phyloP scores from a whole-genome alignment of 30 jellyfish, hydroid and myxozoan species.

The Aurelia aurita region DNA sequence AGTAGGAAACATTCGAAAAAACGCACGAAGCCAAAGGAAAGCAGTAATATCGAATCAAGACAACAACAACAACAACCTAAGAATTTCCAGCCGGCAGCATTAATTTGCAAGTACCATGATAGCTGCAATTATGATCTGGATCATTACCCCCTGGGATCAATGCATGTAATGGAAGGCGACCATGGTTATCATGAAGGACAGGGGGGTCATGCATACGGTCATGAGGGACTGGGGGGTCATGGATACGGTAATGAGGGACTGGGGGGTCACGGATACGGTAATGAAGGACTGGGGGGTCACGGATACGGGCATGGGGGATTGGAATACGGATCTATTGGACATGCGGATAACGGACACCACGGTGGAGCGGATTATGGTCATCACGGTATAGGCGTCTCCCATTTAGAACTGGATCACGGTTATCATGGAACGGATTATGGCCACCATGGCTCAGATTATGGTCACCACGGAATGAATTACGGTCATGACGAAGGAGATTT shows the following conservation, averaged over 20 bases:
- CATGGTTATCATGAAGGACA: constrained; percentile 16
- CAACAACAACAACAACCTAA: neutral
- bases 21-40: neutral
- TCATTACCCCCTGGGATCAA: constrained; percentile 58
- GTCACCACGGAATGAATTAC: constrained; percentile 37
- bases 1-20: neutral
- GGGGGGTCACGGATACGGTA: neutral
- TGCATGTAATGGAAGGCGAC: constrained; percentile 66
- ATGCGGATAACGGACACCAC: neutral
- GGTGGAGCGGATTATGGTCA: constrained; percentile 10
- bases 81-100: neutral
- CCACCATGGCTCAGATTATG: constrained; percentile 36
- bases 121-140: constrained; percentile 37
- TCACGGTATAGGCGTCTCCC: neutral
- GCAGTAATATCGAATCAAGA: neutral
- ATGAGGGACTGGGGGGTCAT: constrained; percentile 28
- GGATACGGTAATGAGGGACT: neutral
- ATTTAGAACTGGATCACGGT: neutral
- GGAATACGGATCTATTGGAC: neutral
- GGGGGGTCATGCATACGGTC: constrained; percentile 52
- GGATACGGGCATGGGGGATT: constrained; percentile 7
- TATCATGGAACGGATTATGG: constrained; percentile 44
- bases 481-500: constrained; percentile 48
- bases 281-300: constrained; percentile 14
- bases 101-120: constrained; percentile 36